Base-by-base conservation (phyloP, 2,113 vertebrate species). In the Mormyrus iriodes region DNA sequence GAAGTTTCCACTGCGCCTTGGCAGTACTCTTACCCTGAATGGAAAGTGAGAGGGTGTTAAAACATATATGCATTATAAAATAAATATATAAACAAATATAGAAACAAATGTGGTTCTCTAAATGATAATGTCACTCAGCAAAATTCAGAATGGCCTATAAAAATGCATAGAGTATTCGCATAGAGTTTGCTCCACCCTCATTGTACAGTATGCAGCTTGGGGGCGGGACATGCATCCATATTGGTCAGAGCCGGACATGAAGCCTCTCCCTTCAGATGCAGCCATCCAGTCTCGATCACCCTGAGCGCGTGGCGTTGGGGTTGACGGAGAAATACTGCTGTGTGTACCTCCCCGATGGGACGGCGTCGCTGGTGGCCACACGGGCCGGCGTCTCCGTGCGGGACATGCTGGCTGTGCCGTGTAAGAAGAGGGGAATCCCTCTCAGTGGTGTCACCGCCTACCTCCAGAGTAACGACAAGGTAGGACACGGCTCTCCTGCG, bases 391-490 rank as follows among this genome's bases (percentile, higher is more conserved):
- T 95, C 73, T 95, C 95, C 89, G 96, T 99, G 90, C 96, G 97
- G 0, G 96, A 96, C 89, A 97, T 98, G 97, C 94, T 99, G 91
- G 91, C 95, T 0, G 95, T 96, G 88, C 95, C 99, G 73, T 99
- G 98, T 19, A 97, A 98, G 95, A 99, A 99, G 91, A 96, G 98
- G 0, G 97, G 97, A 86, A 97, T 99, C 93, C 97, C 95, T 15
- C 92, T 98, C 2, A 96, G 96, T 0, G 97, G 98, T 90, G 96
- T 99, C 90, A 95, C 97, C 92, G 97, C 99, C 90, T 99, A 97
- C 92, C 95, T 99, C 90, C 95, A 97, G 73, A 97, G 97, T 88
- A 98, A 96, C 0, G 97, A 99, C 58, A 97, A 98, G 97, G 98
- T 99, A 92, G 61, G 61, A 13, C 6, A 6, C 91, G 91, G 27